Conservation (phyloP, 2,888 invertebrate species). For the Cantharis rufa region DNA sequence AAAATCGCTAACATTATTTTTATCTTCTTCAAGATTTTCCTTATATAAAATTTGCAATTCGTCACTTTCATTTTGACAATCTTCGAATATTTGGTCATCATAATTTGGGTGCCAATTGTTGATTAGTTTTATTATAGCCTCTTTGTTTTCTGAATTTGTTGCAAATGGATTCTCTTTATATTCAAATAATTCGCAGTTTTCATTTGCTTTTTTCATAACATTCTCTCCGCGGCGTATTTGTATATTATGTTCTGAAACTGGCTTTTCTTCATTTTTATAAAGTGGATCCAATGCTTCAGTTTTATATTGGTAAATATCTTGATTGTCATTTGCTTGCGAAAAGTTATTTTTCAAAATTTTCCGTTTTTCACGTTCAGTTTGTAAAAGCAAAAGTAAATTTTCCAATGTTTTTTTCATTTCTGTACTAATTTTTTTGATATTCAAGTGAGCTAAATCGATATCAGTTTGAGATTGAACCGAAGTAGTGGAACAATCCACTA, state of each 20-base stretch:
- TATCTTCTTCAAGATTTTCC: not conserved
- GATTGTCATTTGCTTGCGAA: not conserved
- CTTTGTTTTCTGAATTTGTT: not conserved
- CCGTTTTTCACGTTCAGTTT: conserved; percentile 4
- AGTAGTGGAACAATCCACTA: not conserved
- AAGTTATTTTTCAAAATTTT: not conserved
- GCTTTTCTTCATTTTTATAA: not conserved
- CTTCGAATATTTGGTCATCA: not conserved
- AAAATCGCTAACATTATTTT: not conserved
- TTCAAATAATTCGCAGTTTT: not conserved
- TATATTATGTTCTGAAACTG: not conserved
- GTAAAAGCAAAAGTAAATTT: not conserved
- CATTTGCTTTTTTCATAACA: not conserved
- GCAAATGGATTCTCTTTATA: not conserved
- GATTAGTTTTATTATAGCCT: not conserved
- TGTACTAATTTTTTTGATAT: not conserved
- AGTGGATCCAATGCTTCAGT: not conserved
- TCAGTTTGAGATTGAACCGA: not conserved
- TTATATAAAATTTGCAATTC: not conserved
- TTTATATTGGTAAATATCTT: not conserved
- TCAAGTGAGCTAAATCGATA: not conserved
- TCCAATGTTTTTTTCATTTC: not conserved
- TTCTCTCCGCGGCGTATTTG: not conserved
- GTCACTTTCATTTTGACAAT: not conserved
- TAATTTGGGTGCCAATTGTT: not conserved